phyloP scores from a whole-genome alignment of 1,140 invertebrate genomes.

The Elysia chlorotica region DNA sequence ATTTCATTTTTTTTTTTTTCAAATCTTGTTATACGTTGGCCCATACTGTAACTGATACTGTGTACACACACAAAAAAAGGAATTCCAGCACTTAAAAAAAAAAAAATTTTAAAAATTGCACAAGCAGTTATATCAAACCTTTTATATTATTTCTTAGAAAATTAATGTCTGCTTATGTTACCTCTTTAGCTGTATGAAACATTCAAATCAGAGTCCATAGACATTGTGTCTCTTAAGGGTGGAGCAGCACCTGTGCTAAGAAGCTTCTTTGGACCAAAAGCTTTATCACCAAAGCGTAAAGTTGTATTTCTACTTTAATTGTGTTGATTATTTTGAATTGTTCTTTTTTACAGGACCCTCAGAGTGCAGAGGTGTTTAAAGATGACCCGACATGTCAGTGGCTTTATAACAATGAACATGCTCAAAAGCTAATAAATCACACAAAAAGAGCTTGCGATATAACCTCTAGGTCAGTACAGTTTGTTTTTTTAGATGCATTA shows the following conservation, averaged over 20 bases:
- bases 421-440: conserved; percentile 25
- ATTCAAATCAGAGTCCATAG: too few species aligned
- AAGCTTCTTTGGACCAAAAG: background rate
- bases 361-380: conserved; percentile 33
- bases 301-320: background rate
- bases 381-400: conserved; percentile 34
- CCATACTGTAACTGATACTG: too few species aligned
- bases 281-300: too few species aligned
- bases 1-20: too few species aligned
- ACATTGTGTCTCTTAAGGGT: background rate
- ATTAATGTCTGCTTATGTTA: too few species aligned
- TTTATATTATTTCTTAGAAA: too few species aligned
- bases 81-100: too few species aligned
- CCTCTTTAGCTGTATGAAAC: too few species aligned
- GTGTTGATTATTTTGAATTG: background rate
- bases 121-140: too few species aligned
- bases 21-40: too few species aligned
- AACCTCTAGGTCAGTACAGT: conserved; percentile 30
- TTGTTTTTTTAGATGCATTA: background rate
- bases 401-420: conserved; percentile 29
- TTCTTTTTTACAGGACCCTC: conserved; percentile 32
- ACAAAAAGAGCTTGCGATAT: conserved; percentile 31
- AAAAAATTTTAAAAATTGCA: too few species aligned
- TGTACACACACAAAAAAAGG: too few species aligned
- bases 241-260: background rate